Evolutionary conservation across 2,888 invertebrate species (phyloP).

Genomic region (Cabera pusaria): DNA sequence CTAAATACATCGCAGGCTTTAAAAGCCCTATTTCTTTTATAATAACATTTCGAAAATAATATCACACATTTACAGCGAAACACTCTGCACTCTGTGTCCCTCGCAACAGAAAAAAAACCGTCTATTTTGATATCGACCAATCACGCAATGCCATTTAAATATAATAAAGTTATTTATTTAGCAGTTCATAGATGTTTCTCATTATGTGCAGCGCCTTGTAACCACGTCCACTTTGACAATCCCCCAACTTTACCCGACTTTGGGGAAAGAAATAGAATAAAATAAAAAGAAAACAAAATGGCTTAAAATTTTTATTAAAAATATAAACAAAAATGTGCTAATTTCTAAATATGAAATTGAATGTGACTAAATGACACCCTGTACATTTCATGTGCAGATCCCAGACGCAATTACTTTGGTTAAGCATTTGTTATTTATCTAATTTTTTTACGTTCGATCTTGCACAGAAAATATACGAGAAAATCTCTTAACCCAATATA

Average conservation of each 20-base stretch:
- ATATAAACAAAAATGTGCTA: constrained; percentile 40
- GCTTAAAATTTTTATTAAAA: constrained; percentile 65
- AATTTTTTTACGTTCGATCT: constrained; percentile 3
- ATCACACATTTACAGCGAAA: constrained; percentile 80
- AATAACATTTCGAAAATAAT: constrained; percentile 76
- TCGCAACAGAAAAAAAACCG: constrained; percentile 55
- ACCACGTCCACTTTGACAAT: constrained; percentile 77
- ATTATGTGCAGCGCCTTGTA: constrained; percentile 74
- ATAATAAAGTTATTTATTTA: constrained; percentile 47
- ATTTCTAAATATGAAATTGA: constrained; percentile 51
- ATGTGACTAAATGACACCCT: constrained; percentile 45
- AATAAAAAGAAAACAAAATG: constrained; percentile 51
- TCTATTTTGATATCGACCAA: constrained; percentile 49
- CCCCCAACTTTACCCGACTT: constrained; percentile 59
- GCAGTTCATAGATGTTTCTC: constrained; percentile 57
- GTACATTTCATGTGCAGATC: constrained; percentile 47
- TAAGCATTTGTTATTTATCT: neutral
- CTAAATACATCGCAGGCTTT: constrained; percentile 80
- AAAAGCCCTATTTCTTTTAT: constrained; percentile 60
- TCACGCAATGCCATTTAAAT: constrained; percentile 60
- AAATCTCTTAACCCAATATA: constrained; percentile 33
- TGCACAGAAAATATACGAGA: constrained; percentile 46
- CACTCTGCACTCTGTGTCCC: constrained; percentile 70
- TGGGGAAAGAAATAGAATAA: constrained; percentile 53
- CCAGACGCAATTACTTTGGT: constrained; percentile 4